Percentiles rank a stretch among this genome's conserved stretches.
Conservation (phyloP, 2,113 vertebrate genomes). For the Butorides virescens region DNA sequence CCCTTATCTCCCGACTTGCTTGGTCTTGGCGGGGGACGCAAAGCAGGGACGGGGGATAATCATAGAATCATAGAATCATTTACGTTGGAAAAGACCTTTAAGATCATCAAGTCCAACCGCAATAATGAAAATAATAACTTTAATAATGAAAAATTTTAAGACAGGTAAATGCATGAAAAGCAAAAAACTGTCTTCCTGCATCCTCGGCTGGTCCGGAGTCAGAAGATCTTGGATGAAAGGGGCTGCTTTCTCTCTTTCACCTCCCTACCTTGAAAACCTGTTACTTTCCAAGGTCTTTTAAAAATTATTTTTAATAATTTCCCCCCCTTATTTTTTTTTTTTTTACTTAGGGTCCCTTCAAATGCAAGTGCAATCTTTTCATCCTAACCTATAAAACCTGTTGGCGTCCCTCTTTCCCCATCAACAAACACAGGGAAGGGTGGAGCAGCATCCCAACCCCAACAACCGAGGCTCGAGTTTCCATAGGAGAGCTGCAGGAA, state of each 20-base stretch:
- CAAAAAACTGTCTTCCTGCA: neutral
- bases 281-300: neutral
- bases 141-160: neutral
- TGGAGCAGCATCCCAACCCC: neutral
- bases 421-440: neutral
- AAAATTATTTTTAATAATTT: neutral
- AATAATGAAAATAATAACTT: too few species aligned
- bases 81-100: too few species aligned
- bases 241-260: neutral
- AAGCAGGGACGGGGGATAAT: neutral
- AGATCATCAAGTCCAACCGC: too few species aligned
- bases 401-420: neutral
- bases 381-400: slow-evolving; percentile 3
- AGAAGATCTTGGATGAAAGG: neutral
- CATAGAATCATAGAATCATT: too few species aligned
- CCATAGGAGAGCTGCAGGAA: neutral
- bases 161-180: neutral
- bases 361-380: neutral
- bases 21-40: neutral
- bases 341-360: neutral
- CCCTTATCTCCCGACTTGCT: neutral
- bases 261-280: neutral
- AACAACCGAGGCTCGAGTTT: neutral
- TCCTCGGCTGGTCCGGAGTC: neutral
- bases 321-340: neutral